Conservation (phyloP, 2,113 vertebrate species). For the Lampris incognitus region DNA sequence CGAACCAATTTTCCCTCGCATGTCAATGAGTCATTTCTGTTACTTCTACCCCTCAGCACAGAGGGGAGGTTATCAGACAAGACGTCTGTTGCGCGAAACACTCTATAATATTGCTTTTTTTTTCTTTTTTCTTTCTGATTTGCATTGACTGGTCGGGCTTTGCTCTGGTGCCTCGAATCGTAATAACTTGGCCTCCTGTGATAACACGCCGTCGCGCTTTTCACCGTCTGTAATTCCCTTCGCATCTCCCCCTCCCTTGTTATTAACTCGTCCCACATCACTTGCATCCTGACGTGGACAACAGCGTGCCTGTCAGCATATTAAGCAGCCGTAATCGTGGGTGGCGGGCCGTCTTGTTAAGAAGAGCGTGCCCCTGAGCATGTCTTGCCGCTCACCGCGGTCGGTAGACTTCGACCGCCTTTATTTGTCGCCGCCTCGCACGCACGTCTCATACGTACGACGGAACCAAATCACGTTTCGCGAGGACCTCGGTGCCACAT, state of each 20-base stretch:
- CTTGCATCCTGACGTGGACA: constrained; percentile 10
- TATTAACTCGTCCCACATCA: constrained; percentile 42
- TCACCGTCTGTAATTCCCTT: constrained; percentile 33
- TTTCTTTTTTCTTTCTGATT: constrained; percentile 10
- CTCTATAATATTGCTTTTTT: not conserved
- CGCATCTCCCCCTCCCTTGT: constrained; percentile 17
- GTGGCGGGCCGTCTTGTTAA: constrained; percentile 40
- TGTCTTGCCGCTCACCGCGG: no score
- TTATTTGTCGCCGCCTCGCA: no score
- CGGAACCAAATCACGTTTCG: no score
- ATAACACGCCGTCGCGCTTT: constrained; percentile 26
- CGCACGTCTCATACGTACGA: no score
- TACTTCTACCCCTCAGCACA: no score
- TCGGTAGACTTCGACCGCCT: no score
- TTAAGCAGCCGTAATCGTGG: constrained; percentile 54
- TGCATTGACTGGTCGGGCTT: constrained; percentile 34
- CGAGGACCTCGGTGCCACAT: no score
- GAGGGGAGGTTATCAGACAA: no score
- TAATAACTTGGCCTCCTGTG: constrained; percentile 44
- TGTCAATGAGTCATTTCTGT: no score
- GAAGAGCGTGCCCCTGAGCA: constrained; percentile 17
- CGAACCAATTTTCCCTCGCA: no score
- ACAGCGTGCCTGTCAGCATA: constrained; percentile 41
- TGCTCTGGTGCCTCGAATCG: constrained; percentile 37
- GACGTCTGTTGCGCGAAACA: not conserved